These are phyloP conservation scores for Drosophila colorata DNA, from an alignment of 2,888 invertebrate species.

Conservation along the genomic window DNA sequence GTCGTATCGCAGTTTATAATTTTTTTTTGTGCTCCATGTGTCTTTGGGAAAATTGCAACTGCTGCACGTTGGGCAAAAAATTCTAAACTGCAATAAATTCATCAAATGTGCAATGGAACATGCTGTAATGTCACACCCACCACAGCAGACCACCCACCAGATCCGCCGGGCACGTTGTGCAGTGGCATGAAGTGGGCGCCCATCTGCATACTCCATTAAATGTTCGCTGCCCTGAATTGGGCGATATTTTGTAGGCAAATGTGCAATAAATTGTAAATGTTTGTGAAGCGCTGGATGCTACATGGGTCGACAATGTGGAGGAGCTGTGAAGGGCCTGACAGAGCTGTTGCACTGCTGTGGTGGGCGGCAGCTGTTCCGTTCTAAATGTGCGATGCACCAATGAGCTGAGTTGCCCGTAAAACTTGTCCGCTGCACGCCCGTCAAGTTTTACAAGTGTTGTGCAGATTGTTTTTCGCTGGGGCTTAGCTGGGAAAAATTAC, in stretches of 20 bases:
- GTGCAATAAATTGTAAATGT: slow-evolving; percentile 82
- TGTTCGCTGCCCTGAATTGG: slow-evolving; percentile 67
- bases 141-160: slow-evolving; percentile 48
- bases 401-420: slow-evolving; percentile 58
- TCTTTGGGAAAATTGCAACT: slow-evolving; percentile 64
- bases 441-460: slow-evolving; percentile 78
- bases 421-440: slow-evolving; percentile 79
- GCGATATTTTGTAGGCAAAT: slow-evolving; percentile 81
- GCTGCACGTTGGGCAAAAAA: slow-evolving; percentile 79
- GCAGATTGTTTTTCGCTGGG: slow-evolving; percentile 70
- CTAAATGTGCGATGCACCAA: slow-evolving; percentile 61
- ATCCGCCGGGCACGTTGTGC: slow-evolving; percentile 6
- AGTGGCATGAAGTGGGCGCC: slow-evolving; percentile 8
- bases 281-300: slow-evolving; percentile 50
- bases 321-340: not conserved
- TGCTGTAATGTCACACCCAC: slow-evolving; percentile 83
- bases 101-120: slow-evolving; percentile 84
- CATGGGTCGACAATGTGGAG: not conserved
- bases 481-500: slow-evolving; percentile 52
- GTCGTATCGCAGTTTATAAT: slow-evolving; percentile 42
- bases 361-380: slow-evolving; percentile 53
- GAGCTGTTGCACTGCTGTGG: slow-evolving; percentile 11
- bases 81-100: slow-evolving; percentile 85
- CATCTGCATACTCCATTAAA: slow-evolving; percentile 72
- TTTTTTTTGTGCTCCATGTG: slow-evolving; percentile 13